phyloP scores from a whole-genome alignment of 2,888 invertebrate species.

The Cataglyphis livida region DNA sequence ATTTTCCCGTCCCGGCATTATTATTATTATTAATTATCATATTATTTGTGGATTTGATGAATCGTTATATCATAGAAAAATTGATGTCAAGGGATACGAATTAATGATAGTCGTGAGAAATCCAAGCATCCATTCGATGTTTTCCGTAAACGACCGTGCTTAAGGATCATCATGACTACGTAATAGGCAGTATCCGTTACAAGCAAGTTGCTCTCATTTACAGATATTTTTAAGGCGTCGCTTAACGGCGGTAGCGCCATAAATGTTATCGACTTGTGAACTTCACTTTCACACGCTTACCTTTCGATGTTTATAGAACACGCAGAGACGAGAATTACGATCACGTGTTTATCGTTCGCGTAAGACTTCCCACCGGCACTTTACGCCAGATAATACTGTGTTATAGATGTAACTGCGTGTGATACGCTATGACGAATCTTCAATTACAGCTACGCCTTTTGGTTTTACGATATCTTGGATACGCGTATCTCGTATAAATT shows the following conservation, averaged over 20 bases:
- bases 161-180: slow-evolving; percentile 58
- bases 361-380: not conserved
- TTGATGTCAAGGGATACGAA: not conserved
- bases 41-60: not conserved
- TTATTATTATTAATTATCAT: not conserved
- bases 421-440: slow-evolving; percentile 6
- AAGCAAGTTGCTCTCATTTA: slow-evolving; percentile 55
- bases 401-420: slow-evolving; percentile 18
- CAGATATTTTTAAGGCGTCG: slow-evolving; percentile 55
- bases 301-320: slow-evolving; percentile 14
- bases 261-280: slow-evolving; percentile 65
- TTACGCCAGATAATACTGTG: not conserved
- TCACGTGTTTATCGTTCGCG: slow-evolving; percentile 33
- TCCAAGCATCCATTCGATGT: not conserved
- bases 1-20: not conserved
- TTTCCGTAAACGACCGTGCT: slow-evolving; percentile 38
- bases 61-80: not conserved
- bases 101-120: not conserved
- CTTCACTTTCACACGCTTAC: slow-evolving; percentile 37
- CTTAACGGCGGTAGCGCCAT: slow-evolving; percentile 44
- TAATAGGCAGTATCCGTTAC: slow-evolving; percentile 49
- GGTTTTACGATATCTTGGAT: not conserved
- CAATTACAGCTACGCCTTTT: slow-evolving; percentile 18
- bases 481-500: not conserved
- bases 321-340: slow-evolving; percentile 33